A percentile compares a stretch with the other conserved stretches of the same genome.
Conservation (phyloP, 1,140 invertebrate genomes). For the Drosophila nigrodunni region DNA sequence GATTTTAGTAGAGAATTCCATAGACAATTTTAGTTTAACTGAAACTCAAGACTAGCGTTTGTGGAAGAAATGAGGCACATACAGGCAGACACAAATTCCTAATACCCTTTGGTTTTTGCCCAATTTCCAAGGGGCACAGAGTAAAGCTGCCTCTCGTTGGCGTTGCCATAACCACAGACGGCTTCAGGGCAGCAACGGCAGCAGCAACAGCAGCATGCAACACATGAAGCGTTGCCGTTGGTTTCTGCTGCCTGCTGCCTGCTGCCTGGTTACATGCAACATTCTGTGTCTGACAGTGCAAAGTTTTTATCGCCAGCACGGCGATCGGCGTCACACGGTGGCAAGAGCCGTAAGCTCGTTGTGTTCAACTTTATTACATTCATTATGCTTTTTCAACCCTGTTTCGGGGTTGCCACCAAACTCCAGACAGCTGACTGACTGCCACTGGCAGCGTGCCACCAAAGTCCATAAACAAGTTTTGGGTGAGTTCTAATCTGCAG, state of each 20-base stretch:
- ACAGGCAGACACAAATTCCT: too few relatives aligned
- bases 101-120: too few relatives aligned
- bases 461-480: constrained; percentile 76
- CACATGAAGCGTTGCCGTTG: constrained; percentile 36
- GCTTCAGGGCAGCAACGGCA: constrained; percentile 10
- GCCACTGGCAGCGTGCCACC: constrained; percentile 9
- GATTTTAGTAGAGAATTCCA: too few relatives aligned
- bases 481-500: constrained; percentile 62
- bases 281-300: constrained; percentile 43
- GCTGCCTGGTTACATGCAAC: constrained; percentile 5
- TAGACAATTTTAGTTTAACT: too few relatives aligned
- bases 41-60: too few relatives aligned
- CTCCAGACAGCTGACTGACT: background rate
- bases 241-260: background rate
- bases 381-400: constrained; percentile 73
- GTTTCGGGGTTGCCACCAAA: background rate
- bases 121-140: background rate
- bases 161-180: constrained; percentile 62
- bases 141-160: background rate
- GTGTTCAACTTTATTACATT: constrained; percentile 77
- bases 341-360: constrained; percentile 24
- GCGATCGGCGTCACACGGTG: constrained; percentile 39
- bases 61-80: too few relatives aligned
- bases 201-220: constrained; percentile 7
- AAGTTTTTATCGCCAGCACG: constrained; percentile 70